These are phyloP conservation scores for Tonatia bakeri DNA, from an alignment of 2,113 vertebrate genomes.

Conservation along the genomic window DNA sequence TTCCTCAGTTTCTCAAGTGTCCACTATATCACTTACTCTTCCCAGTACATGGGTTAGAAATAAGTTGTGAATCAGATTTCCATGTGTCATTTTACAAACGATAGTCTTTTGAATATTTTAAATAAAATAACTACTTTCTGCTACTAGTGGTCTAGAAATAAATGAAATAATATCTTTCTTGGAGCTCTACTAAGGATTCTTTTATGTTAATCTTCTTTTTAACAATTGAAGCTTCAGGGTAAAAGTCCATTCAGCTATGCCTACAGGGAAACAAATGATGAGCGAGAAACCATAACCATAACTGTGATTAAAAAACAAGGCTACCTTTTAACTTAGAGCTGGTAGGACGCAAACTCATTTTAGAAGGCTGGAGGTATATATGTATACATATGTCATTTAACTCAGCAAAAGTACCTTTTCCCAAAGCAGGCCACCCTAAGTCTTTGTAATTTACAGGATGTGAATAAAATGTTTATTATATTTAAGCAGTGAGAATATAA, in stretches of 20 bases:
- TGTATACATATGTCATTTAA: neutral
- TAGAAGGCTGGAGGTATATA: neutral
- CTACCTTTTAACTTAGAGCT: neutral
- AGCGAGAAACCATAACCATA: neutral
- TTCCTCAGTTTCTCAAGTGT: neutral
- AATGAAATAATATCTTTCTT: constrained; percentile 8
- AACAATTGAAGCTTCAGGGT: constrained; percentile 44
- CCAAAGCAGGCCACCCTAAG: neutral
- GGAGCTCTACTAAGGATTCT: neutral
- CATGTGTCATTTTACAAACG: constrained; percentile 9
- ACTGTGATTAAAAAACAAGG: neutral
- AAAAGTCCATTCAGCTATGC: constrained; percentile 20
- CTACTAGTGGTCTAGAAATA: constrained; percentile 17
- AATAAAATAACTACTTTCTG: constrained; percentile 37
- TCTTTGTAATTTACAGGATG: neutral
- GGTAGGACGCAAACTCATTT: neutral
- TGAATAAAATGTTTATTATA: neutral
- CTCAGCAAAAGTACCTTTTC: neutral
- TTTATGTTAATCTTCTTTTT: constrained; percentile 47
- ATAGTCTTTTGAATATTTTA: constrained; percentile 15
- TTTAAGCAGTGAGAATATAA: neutral
- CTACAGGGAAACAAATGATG: constrained; percentile 37
- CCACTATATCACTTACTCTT: neutral
- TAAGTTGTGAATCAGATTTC: constrained; percentile 12
- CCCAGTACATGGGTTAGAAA: neutral